Conservation (phyloP, 2,888 invertebrate species). For the Sphaerophoria rueppellii region DNA sequence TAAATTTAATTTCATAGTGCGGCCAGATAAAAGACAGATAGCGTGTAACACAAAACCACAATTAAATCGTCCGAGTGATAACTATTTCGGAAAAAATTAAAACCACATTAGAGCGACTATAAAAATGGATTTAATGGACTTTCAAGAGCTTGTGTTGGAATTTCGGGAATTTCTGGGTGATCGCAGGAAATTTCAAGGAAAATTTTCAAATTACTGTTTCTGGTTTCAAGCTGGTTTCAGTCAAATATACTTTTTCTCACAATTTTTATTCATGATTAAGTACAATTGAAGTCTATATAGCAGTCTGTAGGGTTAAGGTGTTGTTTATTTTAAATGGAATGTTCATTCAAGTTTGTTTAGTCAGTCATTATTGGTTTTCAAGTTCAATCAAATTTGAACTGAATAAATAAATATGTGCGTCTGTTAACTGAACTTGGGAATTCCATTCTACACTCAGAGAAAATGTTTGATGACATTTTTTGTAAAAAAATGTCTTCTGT, state of each 20-base stretch:
- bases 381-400: no score
- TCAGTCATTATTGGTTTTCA: no score
- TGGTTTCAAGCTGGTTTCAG: not conserved
- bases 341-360: no score
- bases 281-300: no score
- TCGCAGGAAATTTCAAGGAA: constrained; percentile 34
- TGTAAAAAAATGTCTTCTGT: no score
- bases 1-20: constrained; percentile 66
- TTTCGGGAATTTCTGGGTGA: constrained; percentile 51
- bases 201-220: not conserved
- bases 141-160: constrained; percentile 1
- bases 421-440: no score
- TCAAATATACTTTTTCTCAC: not conserved
- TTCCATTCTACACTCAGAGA: no score
- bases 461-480: no score
- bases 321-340: no score
- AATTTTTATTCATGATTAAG: not conserved
- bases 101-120: constrained; percentile 21
- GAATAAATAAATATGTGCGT: no score
- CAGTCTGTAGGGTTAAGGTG: no score
- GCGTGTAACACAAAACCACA: constrained; percentile 34
- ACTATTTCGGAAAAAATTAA: constrained; percentile 41
- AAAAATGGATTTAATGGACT: constrained; percentile 34
- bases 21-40: constrained; percentile 57
- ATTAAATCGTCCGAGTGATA: constrained; percentile 53